Evolutionary conservation across 2,888 invertebrate genomes (phyloP).

Genomic region (Neuroscelio doddi): DNA sequence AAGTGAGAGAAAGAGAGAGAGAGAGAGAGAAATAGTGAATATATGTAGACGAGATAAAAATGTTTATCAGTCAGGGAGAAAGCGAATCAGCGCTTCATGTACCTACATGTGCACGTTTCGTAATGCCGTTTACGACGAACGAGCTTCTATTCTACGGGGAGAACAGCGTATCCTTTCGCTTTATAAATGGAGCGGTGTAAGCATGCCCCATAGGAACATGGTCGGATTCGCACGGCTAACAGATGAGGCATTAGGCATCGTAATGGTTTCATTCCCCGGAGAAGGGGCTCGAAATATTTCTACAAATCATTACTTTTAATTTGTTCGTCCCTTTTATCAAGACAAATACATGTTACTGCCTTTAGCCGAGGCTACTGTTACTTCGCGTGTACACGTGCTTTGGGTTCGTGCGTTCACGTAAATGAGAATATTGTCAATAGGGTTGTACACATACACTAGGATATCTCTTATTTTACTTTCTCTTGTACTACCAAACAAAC

Average conservation of each 20-base stretch:
- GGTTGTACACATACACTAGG: no score
- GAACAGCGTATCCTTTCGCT: constrained; percentile 61
- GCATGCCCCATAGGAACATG: constrained; percentile 64
- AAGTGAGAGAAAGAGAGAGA: no score
- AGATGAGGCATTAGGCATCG: constrained; percentile 70
- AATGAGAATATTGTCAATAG: constrained; percentile 3
- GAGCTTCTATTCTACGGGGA: constrained; percentile 49
- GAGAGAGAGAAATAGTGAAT: no score
- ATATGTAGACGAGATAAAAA: constrained; percentile 31
- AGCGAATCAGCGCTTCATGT: constrained; percentile 41
- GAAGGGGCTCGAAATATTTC: constrained; percentile 66
- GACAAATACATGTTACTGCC: constrained; percentile 44
- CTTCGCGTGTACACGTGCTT: constrained; percentile 10
- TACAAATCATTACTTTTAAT: constrained; percentile 73
- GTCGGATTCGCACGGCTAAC: constrained; percentile 66
- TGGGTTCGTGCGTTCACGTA: constrained; percentile 21
- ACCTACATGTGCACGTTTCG: constrained; percentile 49
- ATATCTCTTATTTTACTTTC: no score
- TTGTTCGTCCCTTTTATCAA: constrained; percentile 60
- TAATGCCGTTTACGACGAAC: constrained; percentile 48
- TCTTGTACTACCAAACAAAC: no score
- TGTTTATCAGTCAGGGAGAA: constrained; percentile 43
- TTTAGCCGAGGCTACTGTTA: constrained; percentile 16
- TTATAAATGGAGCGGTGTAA: constrained; percentile 67
- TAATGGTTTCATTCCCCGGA: constrained; percentile 66